These are phyloP conservation scores for Thermophis baileyi DNA, from an alignment of 2,113 vertebrate species.

Conservation along the genomic window DNA sequence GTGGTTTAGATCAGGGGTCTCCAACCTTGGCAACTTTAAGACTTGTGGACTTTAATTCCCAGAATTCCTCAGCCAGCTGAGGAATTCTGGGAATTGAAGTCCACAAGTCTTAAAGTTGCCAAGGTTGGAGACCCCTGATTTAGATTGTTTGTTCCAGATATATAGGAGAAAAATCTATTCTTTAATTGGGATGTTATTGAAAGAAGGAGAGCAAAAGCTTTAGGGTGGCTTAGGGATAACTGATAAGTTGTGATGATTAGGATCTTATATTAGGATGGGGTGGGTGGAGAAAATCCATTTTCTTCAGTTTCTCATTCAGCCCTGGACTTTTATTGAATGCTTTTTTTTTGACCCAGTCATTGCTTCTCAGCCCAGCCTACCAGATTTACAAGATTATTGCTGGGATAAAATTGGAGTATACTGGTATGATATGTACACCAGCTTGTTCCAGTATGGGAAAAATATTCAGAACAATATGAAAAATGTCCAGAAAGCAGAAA, in stretches of 20 bases:
- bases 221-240: neutral
- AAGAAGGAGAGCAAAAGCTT: neutral
- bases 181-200: neutral
- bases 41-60: too few relatives aligned
- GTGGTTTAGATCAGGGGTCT: too few relatives aligned
- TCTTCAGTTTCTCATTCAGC: neutral
- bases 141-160: neutral
- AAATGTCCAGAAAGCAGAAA: neutral
- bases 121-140: too few relatives aligned
- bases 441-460: neutral
- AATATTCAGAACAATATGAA: neutral
- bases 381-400: neutral
- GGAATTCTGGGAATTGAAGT: too few relatives aligned
- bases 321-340: neutral
- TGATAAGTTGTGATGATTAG: neutral
- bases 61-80: too few relatives aligned
- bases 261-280: neutral
- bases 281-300: neutral
- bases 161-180: neutral
- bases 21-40: too few relatives aligned
- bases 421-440: neutral
- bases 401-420: neutral
- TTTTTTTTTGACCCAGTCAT: neutral
- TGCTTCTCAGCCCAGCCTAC: neutral
- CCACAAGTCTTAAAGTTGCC: too few relatives aligned